Percentiles rank a stretch among this genome's conserved stretches.
Evolutionary conservation across 1,140 invertebrate genomes (phyloP).

Genomic region (Ceratitis capitata): DNA sequence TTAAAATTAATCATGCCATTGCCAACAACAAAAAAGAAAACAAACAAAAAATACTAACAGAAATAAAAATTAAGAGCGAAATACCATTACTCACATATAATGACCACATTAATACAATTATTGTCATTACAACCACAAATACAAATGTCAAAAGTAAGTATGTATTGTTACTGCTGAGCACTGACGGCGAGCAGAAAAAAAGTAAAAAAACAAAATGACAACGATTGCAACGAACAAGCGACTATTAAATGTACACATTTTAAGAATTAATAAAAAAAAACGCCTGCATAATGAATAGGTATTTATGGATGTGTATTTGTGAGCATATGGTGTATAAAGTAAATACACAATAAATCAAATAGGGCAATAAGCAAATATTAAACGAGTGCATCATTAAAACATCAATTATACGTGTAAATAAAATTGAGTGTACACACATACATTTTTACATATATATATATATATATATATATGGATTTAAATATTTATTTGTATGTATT

Average conservation of each 20-base stretch:
- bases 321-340: neutral
- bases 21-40: neutral
- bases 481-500: neutral
- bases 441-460: neutral
- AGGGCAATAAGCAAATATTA: conserved; percentile 32
- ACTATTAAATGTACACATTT: neutral
- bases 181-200: neutral
- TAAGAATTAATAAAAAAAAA: neutral
- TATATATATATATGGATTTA: no score
- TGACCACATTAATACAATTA: conserved; percentile 2
- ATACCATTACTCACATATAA: neutral
- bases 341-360: conserved; percentile 32
- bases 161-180: neutral
- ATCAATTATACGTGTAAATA: conserved; percentile 21
- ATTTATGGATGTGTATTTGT: neutral
- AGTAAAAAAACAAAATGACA: no score
- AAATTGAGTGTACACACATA: neutral
- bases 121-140: neutral
- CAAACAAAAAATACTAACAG: neutral
- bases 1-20: neutral
- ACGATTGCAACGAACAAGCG: no score
- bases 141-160: neutral
- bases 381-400: conserved; percentile 35
- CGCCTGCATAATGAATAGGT: neutral
- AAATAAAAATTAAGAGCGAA: neutral